Evolutionary conservation across 2,797 vertebrate genomes (phyloP).

Genomic region (Tragopan temminckii): DNA sequence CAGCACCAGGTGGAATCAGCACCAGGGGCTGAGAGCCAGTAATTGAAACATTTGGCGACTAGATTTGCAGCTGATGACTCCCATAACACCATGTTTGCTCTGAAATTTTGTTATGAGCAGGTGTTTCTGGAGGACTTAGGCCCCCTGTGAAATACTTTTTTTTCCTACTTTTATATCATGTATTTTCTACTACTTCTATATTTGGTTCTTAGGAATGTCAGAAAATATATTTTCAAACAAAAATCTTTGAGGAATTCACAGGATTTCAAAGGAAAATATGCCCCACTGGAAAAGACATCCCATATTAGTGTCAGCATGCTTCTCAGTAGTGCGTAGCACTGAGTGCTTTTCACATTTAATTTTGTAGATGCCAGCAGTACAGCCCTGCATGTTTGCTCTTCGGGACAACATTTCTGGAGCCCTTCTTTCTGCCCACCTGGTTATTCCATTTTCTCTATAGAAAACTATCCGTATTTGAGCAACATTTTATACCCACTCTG

Average conservation of each 20-base stretch:
- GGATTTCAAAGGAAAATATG: background rate
- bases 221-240: background rate
- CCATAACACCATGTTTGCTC: background rate
- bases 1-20: constrained; percentile 27
- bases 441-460: background rate
- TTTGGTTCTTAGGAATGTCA: background rate
- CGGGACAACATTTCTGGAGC: background rate
- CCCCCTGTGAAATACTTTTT: background rate
- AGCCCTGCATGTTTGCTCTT: background rate
- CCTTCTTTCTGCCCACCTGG: background rate
- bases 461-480: background rate
- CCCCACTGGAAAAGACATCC: background rate
- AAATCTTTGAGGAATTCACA: background rate
- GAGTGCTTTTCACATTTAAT: background rate
- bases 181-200: background rate
- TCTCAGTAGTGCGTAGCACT: background rate
- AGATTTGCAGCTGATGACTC: background rate
- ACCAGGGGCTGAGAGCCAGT: background rate
- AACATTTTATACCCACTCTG: background rate
- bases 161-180: background rate
- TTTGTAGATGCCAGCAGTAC: background rate
- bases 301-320: background rate
- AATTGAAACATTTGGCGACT: constrained; percentile 4
- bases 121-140: background rate
- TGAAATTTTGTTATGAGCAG: background rate